Evolutionary conservation across 1,140 invertebrate genomes (phyloP), one percentile per base, ranked within the genome.

Genomic region (Contarinia nasturtii): DNA sequence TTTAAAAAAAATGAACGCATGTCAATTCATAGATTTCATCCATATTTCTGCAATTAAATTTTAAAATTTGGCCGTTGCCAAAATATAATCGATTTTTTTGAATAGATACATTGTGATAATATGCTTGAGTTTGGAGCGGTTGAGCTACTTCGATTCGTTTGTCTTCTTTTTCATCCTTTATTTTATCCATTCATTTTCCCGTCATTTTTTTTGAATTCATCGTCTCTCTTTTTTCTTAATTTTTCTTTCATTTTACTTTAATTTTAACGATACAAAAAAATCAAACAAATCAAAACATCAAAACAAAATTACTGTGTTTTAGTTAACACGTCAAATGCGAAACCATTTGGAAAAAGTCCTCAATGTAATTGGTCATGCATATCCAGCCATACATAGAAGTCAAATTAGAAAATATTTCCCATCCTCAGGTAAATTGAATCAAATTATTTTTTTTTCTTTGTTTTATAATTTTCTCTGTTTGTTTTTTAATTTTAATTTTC

Each of bases 401-500:
- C 70, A 73, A 60, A 76, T 80, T 67, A 71, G 77, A 64, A 77
- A 76, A 72, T 86, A 82, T 70, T 83, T 77, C 69, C 76, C 77
- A 54, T 79, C 79, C 56, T 73, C 82, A 75, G 82, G 82, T 85
- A 72, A 74, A 41, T 48, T 45, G 52, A 67, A 22, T 44, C 73
- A 38, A 38, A n/a, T 38, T 38, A 7, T 38, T 17, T n/a, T 38
- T 17, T n/a, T 38, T 38, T 14, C 3, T 38, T 38, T 14, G 36
- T 38, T 14, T 38, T 14, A n/a, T n/a, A n/a, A n/a, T n/a, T n/a
- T n/a, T n/a, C n/a, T n/a, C n/a, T n/a, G n/a, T n/a, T n/a, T n/a
- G n/a, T n/a, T n/a, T n/a, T n/a, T n/a, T n/a, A n/a, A n/a, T n/a
- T n/a, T n/a, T n/a, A n/a, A n/a, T n/a, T n/a, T n/a, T n/a, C n/a